These are phyloP conservation scores for Microctonus brassicae DNA, from an alignment of 2,888 invertebrate species.

Conservation along the genomic window DNA sequence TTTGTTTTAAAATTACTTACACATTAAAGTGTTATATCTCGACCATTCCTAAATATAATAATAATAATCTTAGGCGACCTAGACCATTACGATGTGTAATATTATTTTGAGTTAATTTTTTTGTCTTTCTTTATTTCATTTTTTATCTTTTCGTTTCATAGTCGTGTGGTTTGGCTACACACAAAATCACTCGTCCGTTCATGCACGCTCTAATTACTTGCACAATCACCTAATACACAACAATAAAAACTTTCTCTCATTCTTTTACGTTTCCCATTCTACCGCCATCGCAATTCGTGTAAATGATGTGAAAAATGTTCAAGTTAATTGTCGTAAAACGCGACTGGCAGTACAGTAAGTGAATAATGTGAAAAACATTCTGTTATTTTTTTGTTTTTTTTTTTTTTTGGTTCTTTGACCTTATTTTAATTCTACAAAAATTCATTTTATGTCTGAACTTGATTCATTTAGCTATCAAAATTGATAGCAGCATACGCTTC, in stretches of 20 bases:
- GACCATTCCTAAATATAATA: constrained; percentile 34
- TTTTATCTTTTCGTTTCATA: not conserved
- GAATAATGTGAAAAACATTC: constrained; percentile 44
- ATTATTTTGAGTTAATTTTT: constrained; percentile 29
- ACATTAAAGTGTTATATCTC: constrained; percentile 33
- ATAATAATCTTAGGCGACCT: constrained; percentile 39
- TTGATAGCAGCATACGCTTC: constrained; percentile 1
- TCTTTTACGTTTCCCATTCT: not conserved
- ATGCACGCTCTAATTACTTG: not conserved
- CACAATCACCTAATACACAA: not conserved
- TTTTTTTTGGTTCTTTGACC: constrained; percentile 18
- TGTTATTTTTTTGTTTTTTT: too few relatives aligned
- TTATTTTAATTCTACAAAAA: constrained; percentile 15
- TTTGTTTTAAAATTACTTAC: constrained; percentile 32
- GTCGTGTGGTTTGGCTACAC: not conserved
- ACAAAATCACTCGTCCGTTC: not conserved
- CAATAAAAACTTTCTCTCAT: not conserved
- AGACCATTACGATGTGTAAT: constrained; percentile 41
- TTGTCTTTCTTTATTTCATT: not conserved
- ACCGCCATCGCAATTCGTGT: constrained; percentile 43
- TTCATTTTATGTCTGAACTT: constrained; percentile 9
- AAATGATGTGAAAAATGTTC: constrained; percentile 53
- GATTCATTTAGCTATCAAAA: constrained; percentile 14
- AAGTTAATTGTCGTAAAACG: constrained; percentile 55
- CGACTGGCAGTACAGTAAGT: constrained; percentile 64